Evolutionary conservation across 2,113 vertebrate species (phyloP).

Genomic region (Fulica atra): DNA sequence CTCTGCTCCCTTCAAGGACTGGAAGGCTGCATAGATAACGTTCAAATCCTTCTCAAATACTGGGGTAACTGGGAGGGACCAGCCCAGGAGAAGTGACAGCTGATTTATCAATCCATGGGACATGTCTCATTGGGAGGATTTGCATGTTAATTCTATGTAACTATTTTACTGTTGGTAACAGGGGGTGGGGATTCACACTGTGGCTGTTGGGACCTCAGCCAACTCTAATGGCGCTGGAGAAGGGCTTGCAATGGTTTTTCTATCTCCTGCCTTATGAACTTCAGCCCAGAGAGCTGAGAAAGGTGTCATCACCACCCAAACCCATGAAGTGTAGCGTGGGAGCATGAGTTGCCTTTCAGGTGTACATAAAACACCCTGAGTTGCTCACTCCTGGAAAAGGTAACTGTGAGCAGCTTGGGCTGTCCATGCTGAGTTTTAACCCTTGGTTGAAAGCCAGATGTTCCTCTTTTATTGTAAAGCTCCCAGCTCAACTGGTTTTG

Average conservation of each 20-base stretch:
- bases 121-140: not conserved
- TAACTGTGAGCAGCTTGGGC: not conserved
- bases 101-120: not conserved
- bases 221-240: not conserved
- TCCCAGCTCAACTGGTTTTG: constrained; percentile 22
- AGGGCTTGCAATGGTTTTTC: not conserved
- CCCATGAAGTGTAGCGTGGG: not conserved
- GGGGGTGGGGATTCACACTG: not conserved
- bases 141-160: not conserved
- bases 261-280: not conserved
- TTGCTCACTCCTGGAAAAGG: not conserved
- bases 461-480: not conserved
- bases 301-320: not conserved
- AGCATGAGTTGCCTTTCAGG: not conserved
- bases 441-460: constrained; percentile 8
- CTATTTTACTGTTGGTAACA: not conserved
- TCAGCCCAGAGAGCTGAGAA: not conserved
- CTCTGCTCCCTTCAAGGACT: no score
- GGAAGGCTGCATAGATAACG: no score
- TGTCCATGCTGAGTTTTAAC: not conserved
- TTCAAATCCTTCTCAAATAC: no score
- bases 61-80: not conserved
- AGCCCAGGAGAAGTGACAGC: not conserved
- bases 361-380: not conserved
- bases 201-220: not conserved